These are phyloP conservation scores for Caiman crocodilus DNA, from an alignment of 2,797 vertebrate genomes.

Conservation along the genomic window DNA sequence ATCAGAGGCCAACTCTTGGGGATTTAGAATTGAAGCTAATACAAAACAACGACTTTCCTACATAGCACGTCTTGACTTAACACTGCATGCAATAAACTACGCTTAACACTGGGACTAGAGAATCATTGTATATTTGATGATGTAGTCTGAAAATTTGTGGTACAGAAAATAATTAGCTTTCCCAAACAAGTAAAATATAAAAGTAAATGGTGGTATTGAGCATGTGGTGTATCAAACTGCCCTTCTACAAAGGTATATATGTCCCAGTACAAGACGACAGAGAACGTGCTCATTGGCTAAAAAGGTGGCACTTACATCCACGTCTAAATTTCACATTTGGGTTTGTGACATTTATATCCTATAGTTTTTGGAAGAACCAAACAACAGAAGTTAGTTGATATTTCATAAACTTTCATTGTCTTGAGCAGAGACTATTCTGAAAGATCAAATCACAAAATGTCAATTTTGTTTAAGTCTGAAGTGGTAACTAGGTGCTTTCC, in stretches of 20 bases:
- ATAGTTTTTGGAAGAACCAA: background rate
- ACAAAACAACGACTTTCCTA: slow-evolving; percentile 11
- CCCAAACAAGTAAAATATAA: background rate
- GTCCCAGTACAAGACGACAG: background rate
- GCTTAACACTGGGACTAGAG: background rate
- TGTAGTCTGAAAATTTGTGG: background rate
- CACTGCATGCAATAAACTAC: background rate
- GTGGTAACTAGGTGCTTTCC: background rate
- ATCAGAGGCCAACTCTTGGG: background rate
- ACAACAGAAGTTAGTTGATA: background rate
- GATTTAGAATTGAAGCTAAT: slow-evolving; percentile 1
- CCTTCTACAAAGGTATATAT: background rate
- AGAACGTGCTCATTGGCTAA: background rate
- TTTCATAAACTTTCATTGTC: background rate
- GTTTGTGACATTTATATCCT: background rate
- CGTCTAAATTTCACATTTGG: background rate
- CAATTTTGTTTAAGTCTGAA: background rate
- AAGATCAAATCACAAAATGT: background rate
- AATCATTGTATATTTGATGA: background rate
- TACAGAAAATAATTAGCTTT: background rate
- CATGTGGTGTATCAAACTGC: background rate
- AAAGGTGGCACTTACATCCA: background rate
- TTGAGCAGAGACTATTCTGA: background rate
- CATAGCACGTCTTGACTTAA: slow-evolving; percentile 10
- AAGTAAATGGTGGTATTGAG: background rate